These are phyloP conservation scores for Chamaea fasciata DNA, from an alignment of 2,113 vertebrate genomes.

Conservation along the genomic window DNA sequence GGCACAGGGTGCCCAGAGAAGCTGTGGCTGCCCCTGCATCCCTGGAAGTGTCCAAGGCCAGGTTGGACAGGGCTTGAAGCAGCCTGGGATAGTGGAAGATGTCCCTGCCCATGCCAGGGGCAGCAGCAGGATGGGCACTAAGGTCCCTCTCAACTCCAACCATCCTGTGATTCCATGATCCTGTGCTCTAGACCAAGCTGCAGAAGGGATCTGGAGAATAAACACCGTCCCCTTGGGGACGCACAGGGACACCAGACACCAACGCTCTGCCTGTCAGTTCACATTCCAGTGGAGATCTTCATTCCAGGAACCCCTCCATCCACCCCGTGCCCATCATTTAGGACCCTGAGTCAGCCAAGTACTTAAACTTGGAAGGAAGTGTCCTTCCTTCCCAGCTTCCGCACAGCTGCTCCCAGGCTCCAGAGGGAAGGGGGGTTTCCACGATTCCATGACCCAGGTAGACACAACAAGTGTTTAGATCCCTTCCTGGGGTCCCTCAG, in stretches of 20 bases:
- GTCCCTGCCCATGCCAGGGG: background rate
- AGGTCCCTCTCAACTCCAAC: background rate
- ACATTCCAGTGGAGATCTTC: background rate
- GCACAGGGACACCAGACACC: fast-evolving
- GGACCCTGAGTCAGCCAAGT: background rate
- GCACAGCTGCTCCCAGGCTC: background rate
- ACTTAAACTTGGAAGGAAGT: background rate
- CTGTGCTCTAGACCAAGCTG: background rate
- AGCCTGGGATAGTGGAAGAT: fast-evolving
- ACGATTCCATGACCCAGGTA: background rate
- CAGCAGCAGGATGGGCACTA: fast-evolving
- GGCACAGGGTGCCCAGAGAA: background rate
- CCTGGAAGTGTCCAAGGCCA: background rate
- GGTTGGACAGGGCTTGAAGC: fast-evolving
- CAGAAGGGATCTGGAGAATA: background rate
- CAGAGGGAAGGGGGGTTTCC: fast-evolving
- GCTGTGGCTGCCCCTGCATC: background rate
- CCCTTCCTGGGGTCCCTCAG: background rate
- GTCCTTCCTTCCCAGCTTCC: background rate
- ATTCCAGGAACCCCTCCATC: background rate
- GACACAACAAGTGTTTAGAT: background rate
- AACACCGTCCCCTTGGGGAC: background rate
- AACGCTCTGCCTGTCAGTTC: background rate
- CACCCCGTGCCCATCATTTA: background rate
- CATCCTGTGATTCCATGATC: background rate